Base-by-base conservation (phyloP, 2,888 invertebrate species). In the Petrolisthes manimaculis region DNA sequence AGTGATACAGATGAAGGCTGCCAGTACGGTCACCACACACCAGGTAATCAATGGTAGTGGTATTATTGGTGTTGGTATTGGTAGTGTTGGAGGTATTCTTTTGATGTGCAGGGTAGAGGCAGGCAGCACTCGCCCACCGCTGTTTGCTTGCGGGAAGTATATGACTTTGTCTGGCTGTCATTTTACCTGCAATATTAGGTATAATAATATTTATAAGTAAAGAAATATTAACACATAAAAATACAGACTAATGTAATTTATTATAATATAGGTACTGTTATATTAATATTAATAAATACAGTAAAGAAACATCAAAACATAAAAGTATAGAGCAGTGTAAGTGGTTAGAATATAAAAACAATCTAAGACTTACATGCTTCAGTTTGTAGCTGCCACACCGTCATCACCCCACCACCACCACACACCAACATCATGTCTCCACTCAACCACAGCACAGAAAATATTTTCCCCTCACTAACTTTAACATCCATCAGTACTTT, bases 121-220 rank as follows among this genome's bases (percentile, higher is more conserved):
- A 84, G 79, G 80, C 88, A 88, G 88, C 88, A 67, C 80, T 84
- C 74, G 81, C 81, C 88, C 88, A 88, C 18, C 84, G 84, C 67
- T 88, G 88, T 81, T 84, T 88, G 51, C 81, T 81, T 9, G 67
- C 21, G 9, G 84, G 84, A 9, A 88, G 61, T 51, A 12, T 53
- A 54, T 87, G 74, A 12, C 51, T 87, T n/a, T 55, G n/a, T 56
- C 51, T 9, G n/a, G 53, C 55, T 5, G 4, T n/a, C 79, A 78
- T 4, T 77, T 54, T 55, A 37, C 86, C 86, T 86, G 18, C 24
- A 86, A 74, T 56, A 83, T n/a, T 9, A 5, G 4, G 18, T 18
- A 69, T 69, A n/a, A 6, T 74, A n/a, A 0, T n/a, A n/a, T 74
- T 74, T 74, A 8, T n/a, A 74, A n/a, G n/a, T n/a, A 3, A 74